These are phyloP conservation scores for Microplitis manilae DNA, from an alignment of 2,888 invertebrate species.

Conservation along the genomic window DNA sequence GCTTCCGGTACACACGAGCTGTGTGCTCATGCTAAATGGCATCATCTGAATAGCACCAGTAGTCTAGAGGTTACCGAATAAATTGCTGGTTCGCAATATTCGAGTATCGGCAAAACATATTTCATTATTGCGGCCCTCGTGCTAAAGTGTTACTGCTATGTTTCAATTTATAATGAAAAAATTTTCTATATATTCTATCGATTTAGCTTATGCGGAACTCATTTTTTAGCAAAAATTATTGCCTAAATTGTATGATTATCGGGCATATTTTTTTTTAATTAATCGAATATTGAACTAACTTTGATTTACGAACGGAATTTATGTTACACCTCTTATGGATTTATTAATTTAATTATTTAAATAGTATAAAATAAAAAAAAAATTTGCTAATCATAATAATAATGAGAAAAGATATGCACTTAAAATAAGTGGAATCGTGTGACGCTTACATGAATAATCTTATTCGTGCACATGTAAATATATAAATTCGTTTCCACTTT, in stretches of 20 bases:
- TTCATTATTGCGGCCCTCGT: slow-evolving; percentile 55
- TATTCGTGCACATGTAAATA: not conserved
- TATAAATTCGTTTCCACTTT: slow-evolving; percentile 6
- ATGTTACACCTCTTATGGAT: too few species aligned
- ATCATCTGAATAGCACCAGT: slow-evolving; percentile 7
- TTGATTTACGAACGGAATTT: too few species aligned
- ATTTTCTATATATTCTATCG: not conserved
- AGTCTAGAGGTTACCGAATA: slow-evolving; percentile 54
- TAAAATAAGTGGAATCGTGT: not conserved
- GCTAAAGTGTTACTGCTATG: slow-evolving; percentile 6
- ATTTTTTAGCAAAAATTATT: too few species aligned
- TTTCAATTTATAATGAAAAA: slow-evolving; percentile 10
- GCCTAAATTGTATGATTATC: too few species aligned
- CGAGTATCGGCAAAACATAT: slow-evolving; percentile 66
- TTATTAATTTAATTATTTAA: too few species aligned
- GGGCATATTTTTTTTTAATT: too few species aligned
- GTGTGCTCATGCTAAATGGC: not conserved
- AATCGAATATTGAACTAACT: too few species aligned
- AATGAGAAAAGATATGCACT: too few species aligned
- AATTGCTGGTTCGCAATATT: slow-evolving; percentile 63
- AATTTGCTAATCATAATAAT: too few species aligned
- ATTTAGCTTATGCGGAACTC: too few species aligned
- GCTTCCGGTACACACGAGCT: slow-evolving; percentile 18
- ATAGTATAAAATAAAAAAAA: too few species aligned
- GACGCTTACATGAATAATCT: not conserved